Percentiles rank a stretch among this genome's conserved stretches.
Conservation (phyloP, 2,797 vertebrate genomes). For the Tragelaphus oryx region DNA sequence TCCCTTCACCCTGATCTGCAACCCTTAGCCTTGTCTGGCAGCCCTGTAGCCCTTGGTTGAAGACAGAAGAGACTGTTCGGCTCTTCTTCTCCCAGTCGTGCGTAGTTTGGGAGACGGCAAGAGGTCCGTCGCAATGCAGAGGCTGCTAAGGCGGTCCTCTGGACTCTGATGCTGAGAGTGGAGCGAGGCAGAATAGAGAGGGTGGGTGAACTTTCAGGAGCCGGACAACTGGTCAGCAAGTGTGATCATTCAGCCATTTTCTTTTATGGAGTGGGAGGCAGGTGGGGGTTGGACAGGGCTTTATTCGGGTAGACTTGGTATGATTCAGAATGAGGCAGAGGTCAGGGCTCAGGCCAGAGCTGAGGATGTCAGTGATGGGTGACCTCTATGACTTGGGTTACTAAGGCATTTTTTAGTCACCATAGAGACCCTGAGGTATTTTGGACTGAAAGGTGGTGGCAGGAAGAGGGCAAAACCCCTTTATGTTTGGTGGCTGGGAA, state of each 20-base stretch:
- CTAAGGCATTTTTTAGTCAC: constrained; percentile 42
- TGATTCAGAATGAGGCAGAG: background rate
- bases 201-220: constrained; percentile 25
- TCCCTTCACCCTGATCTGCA: background rate
- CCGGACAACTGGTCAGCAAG: background rate
- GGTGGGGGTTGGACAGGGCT: background rate
- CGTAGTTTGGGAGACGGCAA: background rate
- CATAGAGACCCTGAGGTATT: constrained; percentile 58
- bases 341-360: constrained; percentile 35
- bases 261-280: background rate
- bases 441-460: background rate
- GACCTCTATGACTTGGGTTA: constrained; percentile 13
- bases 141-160: background rate
- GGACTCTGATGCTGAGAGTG: background rate
- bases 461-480: background rate
- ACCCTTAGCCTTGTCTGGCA: background rate
- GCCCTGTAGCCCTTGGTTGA: constrained; percentile 21
- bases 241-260: background rate
- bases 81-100: background rate
- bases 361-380: background rate
- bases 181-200: constrained; percentile 26
- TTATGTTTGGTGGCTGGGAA: constrained; percentile 23
- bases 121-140: constrained; percentile 18
- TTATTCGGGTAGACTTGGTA: background rate
- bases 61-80: background rate